Percentiles rank a stretch among this genome's conserved stretches.
These are phyloP conservation scores for Hemitrygon akajei DNA, from an alignment of 2,797 vertebrate genomes.

Conservation along the genomic window DNA sequence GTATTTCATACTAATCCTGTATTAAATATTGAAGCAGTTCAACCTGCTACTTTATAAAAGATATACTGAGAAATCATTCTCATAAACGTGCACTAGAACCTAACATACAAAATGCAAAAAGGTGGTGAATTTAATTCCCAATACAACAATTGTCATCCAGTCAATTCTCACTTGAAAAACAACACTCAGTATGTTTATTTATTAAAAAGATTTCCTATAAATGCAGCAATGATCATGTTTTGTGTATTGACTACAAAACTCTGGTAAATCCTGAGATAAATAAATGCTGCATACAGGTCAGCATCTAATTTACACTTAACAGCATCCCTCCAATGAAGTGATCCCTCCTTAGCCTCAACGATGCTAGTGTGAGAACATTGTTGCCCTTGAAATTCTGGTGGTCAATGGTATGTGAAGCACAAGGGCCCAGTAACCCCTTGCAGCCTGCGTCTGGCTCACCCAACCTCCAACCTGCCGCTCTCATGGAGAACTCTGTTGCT, in stretches of 20 bases:
- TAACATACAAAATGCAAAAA: background rate
- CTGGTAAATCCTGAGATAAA: background rate
- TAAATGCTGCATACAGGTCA: too few relatives aligned
- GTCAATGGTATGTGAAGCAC: background rate
- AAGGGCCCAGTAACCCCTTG: background rate
- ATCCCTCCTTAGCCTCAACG: background rate
- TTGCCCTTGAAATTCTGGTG: background rate
- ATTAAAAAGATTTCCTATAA: background rate
- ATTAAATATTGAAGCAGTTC: too few relatives aligned
- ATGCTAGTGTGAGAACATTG: background rate
- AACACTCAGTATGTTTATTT: background rate
- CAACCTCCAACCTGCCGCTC: background rate
- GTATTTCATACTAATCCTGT: too few relatives aligned
- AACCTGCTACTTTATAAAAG: too few relatives aligned
- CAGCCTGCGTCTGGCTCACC: background rate
- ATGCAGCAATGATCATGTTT: too few relatives aligned
- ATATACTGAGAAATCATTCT: too few relatives aligned
- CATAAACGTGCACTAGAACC: too few relatives aligned
- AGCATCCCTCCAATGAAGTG: background rate
- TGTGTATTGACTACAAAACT: background rate
- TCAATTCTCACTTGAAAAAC: background rate
- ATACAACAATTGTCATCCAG: background rate
- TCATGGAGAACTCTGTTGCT: background rate
- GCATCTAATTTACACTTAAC: too few relatives aligned
- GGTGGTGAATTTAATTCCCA: background rate